Base-by-base conservation (phyloP, 2,797 vertebrate genomes). In the Hippoglossus hippoglossus region DNA sequence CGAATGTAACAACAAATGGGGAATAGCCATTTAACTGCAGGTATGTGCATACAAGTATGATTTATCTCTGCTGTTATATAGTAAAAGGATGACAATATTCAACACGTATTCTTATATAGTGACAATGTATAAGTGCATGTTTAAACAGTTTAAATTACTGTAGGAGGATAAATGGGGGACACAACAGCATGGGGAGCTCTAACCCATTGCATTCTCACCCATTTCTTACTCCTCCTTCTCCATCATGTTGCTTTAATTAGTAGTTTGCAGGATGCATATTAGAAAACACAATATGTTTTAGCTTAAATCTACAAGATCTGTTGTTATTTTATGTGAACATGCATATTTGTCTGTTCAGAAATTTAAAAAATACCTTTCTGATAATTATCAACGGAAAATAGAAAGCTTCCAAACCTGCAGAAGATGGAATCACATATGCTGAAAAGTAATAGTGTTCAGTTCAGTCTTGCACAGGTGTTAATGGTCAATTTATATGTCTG, bases 401-500 rank as follows among this genome's bases (percentile, higher is more conserved):
- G 5, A 57, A 13, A 24, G 15, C 15, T 13, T 62, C 25, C 9
- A 46, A 12, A 21, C 3, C 13, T 51, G 72, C 49, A 70, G 34
- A 65, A 39, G 50, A 63, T n/a, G 15, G 59, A 64, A n/a, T 69
- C 52, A n/a, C 41, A 69, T 72, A 69, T 56, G 54, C 50, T 49
- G 56, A 46, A 46, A 18, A 46, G 44, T 46, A 46, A 46, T 16
- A 10, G 44, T 16, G 16, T 15, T 46, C 5, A 46, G 18, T 46
- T 46, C 3, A 7, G 18, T 46, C 54, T 64, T 54, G n/a, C 64
- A 9, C 36, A 59, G 67, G 54, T 46, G 66, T 11, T 71, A 80
- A 85, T 83, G 58, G 28, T 73, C 77, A 3, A 56, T 85, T 83
- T 77, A 77, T 72, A 63, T 66, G 73, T 81, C 74, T 80, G 74